These are phyloP conservation scores for Julus scandinavius DNA, from an alignment of 2,888 invertebrate species.

Conservation along the genomic window DNA sequence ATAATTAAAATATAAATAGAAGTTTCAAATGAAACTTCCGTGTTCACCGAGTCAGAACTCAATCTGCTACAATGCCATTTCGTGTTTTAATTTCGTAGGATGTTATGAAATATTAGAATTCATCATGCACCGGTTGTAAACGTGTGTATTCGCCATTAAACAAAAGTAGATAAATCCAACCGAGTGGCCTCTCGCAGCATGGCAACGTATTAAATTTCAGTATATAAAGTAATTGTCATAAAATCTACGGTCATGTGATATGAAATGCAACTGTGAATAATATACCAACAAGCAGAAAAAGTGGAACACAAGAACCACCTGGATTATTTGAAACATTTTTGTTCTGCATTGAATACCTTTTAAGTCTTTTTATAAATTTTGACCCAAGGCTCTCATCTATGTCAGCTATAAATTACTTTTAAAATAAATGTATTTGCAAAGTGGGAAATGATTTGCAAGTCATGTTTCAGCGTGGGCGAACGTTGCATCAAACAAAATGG, in stretches of 20 bases:
- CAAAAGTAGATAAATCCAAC: neutral
- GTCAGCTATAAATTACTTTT: neutral
- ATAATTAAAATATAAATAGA: constrained; percentile 25
- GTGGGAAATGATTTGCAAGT: neutral
- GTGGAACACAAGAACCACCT: neutral
- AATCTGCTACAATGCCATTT: neutral
- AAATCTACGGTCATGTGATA: neutral
- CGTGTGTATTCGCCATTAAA: neutral
- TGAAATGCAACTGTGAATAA: neutral
- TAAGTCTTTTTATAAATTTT: neutral
- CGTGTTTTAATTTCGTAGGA: neutral
- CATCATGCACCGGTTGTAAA: neutral
- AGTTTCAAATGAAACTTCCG: constrained; percentile 28
- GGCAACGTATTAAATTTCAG: neutral
- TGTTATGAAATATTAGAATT: neutral
- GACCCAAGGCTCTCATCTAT: neutral
- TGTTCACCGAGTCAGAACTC: neutral
- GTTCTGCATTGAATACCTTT: neutral
- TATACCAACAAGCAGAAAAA: neutral
- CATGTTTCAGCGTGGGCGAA: constrained; percentile 7
- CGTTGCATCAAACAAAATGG: neutral
- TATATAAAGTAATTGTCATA: neutral
- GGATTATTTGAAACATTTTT: neutral
- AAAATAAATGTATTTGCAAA: neutral
- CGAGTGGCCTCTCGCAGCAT: neutral